Base-by-base conservation (phyloP, 2,113 vertebrate species). In the Condylura cristata region DNA sequence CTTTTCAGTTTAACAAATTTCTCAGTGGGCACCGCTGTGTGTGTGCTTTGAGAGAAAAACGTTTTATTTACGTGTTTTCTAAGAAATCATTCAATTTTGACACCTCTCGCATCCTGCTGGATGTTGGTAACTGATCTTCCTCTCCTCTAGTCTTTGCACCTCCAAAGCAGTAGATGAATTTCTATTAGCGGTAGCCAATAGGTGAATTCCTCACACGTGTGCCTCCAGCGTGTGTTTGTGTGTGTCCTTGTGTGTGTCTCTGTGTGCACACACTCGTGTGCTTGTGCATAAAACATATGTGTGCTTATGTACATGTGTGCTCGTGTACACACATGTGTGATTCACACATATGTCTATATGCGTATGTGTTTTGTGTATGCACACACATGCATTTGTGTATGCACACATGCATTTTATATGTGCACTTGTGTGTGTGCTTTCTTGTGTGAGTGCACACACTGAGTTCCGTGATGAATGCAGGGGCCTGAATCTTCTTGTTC, bases 11-110 rank as follows among this genome's bases (percentile, higher is more conserved):
- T 89, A 89, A 72, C 0, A 66, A 20, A 86, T 71, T 53, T 65
- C 4, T 71, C 22, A 34, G 39, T 53, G 68, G 56, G 8, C 75
- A 87, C 97, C 84, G 53, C 18, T 58, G 53, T 92, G 68, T 72
- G 0, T 37, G 32, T 32, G 58, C 11, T 56, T 37, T 68, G 16
- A 5, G 37, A 11, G 44, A 39, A 72, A 28, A 86, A 61, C 0
- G 89, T 46, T 30, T 78, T 68, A 58, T 18, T 93, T 34, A 16
- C 16, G 30, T 48, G 48, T 86, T 96, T 92, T 95, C 34, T 95
- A 79, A 37, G 88, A 51, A 44, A 90, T 72, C 2, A 18, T 93
- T n/a, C 17, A 88, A n/a, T 83, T 74, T 86, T 41, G 41, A 68
- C 7, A 89, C 81, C 90, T 85, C 3, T 91, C 60, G 34, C 3